Conservation (phyloP, 2,113 vertebrate species). For the Platysteira castanea region DNA sequence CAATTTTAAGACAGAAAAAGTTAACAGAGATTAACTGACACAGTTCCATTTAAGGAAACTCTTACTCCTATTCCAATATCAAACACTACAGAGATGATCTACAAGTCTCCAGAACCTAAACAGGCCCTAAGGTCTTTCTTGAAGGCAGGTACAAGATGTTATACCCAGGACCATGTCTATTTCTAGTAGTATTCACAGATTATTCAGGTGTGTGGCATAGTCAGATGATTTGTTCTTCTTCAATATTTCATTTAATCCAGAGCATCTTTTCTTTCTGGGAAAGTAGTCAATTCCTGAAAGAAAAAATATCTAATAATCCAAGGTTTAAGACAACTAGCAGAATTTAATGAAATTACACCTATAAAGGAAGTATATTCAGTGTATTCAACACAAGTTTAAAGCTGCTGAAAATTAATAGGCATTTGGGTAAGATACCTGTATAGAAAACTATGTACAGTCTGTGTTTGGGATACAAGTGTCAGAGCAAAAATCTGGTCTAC, state of each 20-base stretch:
- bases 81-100: background rate
- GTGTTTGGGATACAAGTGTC: background rate
- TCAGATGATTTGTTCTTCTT: background rate
- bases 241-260: background rate
- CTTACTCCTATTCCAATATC: background rate
- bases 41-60: background rate
- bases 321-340: background rate
- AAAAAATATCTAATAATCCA: background rate
- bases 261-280: background rate
- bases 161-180: background rate
- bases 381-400: background rate
- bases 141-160: background rate
- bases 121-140: background rate
- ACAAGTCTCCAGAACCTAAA: background rate
- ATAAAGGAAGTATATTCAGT: background rate
- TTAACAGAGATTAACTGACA: background rate
- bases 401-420: background rate
- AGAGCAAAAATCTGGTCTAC: background rate
- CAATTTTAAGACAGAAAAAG: background rate
- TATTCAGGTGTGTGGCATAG: background rate
- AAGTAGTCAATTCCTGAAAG: background rate
- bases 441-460: background rate
- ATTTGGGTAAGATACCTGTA: background rate
- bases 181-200: background rate
- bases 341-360: background rate